phyloP scores from a whole-genome alignment of 2,113 vertebrate genomes.

The Butorides virescens region DNA sequence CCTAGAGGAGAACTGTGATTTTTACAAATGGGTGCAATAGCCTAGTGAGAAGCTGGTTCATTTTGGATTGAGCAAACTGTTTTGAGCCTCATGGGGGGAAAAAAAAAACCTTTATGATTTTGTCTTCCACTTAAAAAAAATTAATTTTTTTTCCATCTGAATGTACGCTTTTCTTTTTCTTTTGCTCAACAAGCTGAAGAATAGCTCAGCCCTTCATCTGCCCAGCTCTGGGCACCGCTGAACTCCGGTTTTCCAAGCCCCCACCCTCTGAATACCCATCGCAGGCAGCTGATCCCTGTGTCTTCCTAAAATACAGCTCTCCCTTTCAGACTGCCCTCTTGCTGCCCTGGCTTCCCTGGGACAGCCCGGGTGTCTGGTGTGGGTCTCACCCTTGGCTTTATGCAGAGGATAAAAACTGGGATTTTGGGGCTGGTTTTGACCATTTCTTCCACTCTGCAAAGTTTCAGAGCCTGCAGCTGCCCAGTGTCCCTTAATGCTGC shows the following conservation, averaged over 20 bases:
- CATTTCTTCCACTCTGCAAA: not conserved
- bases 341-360: not conserved
- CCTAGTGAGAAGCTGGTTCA: not conserved
- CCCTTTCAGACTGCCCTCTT: not conserved
- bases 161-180: not conserved
- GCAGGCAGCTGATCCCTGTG: not conserved
- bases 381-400: rapidly evolving
- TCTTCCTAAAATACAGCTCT: not conserved
- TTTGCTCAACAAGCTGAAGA: not conserved
- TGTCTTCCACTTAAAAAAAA: not conserved
- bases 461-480: not conserved
- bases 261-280: not conserved
- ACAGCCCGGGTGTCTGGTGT: not conserved
- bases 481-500: rapidly evolving
- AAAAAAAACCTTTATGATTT: not conserved
- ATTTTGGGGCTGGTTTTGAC: not conserved
- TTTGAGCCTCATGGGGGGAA: not conserved
- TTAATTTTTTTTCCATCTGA: not conserved
- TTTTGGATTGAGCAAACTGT: not conserved
- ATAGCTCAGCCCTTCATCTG: not conserved
- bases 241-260: not conserved
- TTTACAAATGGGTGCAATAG: not conserved
- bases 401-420: not conserved
- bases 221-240: not conserved
- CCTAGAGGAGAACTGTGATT: not conserved